Conservation (phyloP, 2,888 invertebrate species). For the Stenichneumon culpator region DNA sequence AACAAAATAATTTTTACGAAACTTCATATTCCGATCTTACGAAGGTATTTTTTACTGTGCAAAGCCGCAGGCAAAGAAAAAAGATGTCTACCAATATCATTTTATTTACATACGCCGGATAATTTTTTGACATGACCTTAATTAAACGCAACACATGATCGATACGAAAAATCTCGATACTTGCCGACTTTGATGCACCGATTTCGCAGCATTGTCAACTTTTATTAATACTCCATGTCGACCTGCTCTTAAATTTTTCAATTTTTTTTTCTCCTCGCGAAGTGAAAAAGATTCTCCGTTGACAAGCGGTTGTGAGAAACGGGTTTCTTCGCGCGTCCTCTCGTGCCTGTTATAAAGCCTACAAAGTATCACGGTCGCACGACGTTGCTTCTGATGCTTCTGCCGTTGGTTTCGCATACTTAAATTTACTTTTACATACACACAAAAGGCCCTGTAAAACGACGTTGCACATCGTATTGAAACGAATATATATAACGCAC, state of each 20-base stretch:
- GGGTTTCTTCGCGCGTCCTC: conserved; percentile 52
- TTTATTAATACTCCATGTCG: background rate
- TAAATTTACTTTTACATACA: background rate
- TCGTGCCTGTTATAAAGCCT: conserved; percentile 61
- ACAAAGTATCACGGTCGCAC: conserved; percentile 65
- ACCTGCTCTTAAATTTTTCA: background rate
- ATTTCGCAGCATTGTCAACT: conserved; percentile 13
- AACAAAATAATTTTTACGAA: too few relatives aligned
- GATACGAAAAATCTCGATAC: background rate
- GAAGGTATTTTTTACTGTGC: too few relatives aligned
- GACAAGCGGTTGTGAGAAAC: conserved; percentile 36
- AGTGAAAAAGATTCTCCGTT: conserved; percentile 26
- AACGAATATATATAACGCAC: conserved; percentile 61
- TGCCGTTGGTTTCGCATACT: conserved; percentile 31
- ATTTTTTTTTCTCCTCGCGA: background rate
- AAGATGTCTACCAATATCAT: background rate
- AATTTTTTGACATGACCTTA: background rate
- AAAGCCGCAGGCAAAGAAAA: background rate
- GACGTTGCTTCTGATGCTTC: conserved; percentile 62
- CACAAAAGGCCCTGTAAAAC: background rate
- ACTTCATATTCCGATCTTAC: too few relatives aligned
- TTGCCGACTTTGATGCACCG: background rate
- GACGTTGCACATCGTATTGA: conserved; percentile 14
- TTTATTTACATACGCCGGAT: background rate
- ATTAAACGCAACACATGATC: background rate